phyloP scores from a whole-genome alignment of 2,888 invertebrate species.

The Drosophila parthenogenetica region DNA sequence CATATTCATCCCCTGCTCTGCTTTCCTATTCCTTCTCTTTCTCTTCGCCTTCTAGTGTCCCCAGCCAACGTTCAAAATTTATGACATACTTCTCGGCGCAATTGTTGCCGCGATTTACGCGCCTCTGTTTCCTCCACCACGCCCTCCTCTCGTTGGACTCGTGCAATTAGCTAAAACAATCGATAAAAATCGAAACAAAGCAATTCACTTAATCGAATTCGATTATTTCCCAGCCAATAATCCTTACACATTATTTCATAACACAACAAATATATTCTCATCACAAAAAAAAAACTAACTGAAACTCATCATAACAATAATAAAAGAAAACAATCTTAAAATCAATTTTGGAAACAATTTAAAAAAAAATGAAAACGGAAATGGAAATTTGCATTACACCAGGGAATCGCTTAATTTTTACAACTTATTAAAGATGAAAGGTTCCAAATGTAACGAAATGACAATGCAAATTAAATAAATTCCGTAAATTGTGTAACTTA shows the following conservation, averaged over 20 bases:
- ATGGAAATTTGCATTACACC: slow-evolving; percentile 3
- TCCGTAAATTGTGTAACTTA: background rate
- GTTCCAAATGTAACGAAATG: background rate
- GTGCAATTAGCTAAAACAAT: slow-evolving; percentile 56
- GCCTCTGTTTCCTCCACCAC: slow-evolving; percentile 35
- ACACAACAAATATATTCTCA: background rate
- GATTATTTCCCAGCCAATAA: slow-evolving; percentile 32
- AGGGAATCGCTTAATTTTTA: slow-evolving; percentile 2
- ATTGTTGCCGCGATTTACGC: slow-evolving; percentile 81
- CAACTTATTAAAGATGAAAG: slow-evolving; percentile 5
- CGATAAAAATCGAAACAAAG: slow-evolving; percentile 42
- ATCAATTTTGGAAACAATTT: slow-evolving; percentile 1
- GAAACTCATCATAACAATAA: background rate
- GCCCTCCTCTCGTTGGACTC: background rate
- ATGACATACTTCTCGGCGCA: slow-evolving; percentile 81
- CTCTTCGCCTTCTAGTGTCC: slow-evolving; percentile 27
- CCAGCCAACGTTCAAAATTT: slow-evolving; percentile 70
- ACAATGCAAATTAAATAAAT: slow-evolving; percentile 4
- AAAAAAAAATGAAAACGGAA: background rate
- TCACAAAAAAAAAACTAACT: background rate
- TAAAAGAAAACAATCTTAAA: slow-evolving; percentile 3
- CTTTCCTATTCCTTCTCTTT: slow-evolving; percentile 28
- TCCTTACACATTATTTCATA: slow-evolving; percentile 1
- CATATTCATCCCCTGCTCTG: background rate
- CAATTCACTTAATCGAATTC: slow-evolving; percentile 47